Evolutionary conservation across 2,113 vertebrate genomes (phyloP).

Genomic region (Thamnophis sirtalis): DNA sequence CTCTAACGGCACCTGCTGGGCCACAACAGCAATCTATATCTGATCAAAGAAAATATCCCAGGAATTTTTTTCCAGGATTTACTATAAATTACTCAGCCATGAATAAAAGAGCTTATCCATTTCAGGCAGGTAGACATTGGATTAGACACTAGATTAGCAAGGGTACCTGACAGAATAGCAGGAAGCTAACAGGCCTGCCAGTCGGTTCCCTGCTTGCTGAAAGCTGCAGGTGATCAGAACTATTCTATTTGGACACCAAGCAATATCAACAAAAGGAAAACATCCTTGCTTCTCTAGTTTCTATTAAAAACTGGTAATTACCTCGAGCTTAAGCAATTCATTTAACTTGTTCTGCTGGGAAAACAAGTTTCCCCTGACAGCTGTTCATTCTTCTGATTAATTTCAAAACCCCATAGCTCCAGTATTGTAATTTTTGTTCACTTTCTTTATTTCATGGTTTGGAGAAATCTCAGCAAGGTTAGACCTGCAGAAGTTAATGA

Average conservation of each 20-base stretch:
- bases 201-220: not conserved
- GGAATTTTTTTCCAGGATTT: not conserved
- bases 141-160: not conserved
- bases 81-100: not conserved
- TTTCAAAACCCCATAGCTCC: not conserved
- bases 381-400: not conserved
- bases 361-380: conserved; percentile 14
- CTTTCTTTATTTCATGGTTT: not conserved
- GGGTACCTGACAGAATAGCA: not conserved
- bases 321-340: not conserved
- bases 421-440: not conserved
- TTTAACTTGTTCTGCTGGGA: not conserved
- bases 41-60: not conserved
- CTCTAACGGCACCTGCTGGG: too few relatives aligned
- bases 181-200: not conserved
- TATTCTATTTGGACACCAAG: not conserved
- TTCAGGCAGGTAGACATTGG: not conserved
- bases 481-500: not conserved
- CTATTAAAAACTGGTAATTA: conserved; percentile 7
- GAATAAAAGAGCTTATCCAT: not conserved
- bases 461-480: not conserved
- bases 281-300: not conserved
- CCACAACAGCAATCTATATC: not conserved
- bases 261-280: not conserved
- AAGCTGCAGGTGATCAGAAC: not conserved